These are phyloP conservation scores for Blastobasis lacticolella DNA, from an alignment of 2,888 invertebrate genomes.

Conservation along the genomic window DNA sequence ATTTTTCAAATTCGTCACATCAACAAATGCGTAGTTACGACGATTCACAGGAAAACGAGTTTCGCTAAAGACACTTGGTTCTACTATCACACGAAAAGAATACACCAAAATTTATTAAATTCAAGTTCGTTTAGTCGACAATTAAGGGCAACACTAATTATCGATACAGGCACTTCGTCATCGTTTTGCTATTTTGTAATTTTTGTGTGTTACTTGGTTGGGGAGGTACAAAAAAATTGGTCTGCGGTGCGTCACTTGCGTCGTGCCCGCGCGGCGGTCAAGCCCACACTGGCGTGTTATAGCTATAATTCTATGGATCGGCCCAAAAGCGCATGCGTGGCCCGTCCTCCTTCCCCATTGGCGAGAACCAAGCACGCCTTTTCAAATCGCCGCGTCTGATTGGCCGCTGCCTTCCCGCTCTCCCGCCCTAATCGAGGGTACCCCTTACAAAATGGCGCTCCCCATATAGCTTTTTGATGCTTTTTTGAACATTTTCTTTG, in stretches of 20 bases:
- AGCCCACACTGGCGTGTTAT: conserved; percentile 69
- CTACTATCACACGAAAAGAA: conserved; percentile 30
- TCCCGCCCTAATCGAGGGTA: conserved; percentile 58
- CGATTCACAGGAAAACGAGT: background rate
- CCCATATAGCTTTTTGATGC: conserved; percentile 68
- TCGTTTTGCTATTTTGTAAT: conserved; percentile 28
- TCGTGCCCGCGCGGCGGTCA: conserved; percentile 53
- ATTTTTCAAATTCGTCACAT: too few relatives aligned
- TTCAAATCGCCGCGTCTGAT: conserved; percentile 31
- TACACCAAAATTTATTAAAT: conserved; percentile 31
- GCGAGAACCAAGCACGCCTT: conserved; percentile 54
- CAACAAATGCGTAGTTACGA: too few relatives aligned
- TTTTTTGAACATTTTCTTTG: conserved; percentile 70
- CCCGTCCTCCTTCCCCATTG: conserved; percentile 44
- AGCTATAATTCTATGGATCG: conserved; percentile 68
- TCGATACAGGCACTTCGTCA: conserved; percentile 61
- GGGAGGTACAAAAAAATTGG: conserved; percentile 28
- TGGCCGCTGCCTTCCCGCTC: conserved; percentile 46
- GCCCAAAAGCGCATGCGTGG: conserved; percentile 64
- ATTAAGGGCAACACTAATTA: conserved; percentile 28
- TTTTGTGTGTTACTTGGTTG: too few relatives aligned
- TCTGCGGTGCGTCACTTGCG: conserved; percentile 36
- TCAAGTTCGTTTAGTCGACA: conserved; percentile 2
- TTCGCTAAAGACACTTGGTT: conserved; percentile 20
- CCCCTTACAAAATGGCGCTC: conserved; percentile 71